Base-by-base conservation (phyloP, 2,113 vertebrate species). In the Cryptomyrus ogoouensis region DNA sequence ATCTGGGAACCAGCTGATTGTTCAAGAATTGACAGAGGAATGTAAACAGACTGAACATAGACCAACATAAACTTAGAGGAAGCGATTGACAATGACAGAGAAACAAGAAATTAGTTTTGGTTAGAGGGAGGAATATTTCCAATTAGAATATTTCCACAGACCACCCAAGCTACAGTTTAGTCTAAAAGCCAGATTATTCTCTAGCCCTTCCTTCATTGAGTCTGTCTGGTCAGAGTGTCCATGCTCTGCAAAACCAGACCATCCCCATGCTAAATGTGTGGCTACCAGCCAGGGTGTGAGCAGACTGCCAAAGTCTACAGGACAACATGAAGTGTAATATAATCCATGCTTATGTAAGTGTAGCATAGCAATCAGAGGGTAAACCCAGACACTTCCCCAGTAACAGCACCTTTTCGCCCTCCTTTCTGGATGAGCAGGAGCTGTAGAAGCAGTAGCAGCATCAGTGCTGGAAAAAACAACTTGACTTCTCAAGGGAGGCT, bases 71-170 rank as follows among this genome's bases (percentile, higher is more conserved):
- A 89, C 56, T 12, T 88, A 44, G 46, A 49, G 24, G 70, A 21
- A 85, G 86, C 91, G 91, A 91, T 85, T 70, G 92, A 92, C 13
- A 0, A 90, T 87, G 42, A 24, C 88, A 88, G 52, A 24, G 44
- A 91, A 24, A 88, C 83, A 89, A 89, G 74, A 92, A 91, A 93
- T 90, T 88, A 90, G 50, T 90, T 93, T 84, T 92, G 89, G 88
- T 90, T 86, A 84, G 89, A 24, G 84, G 31, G 88, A 91, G 85
- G 89, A 92, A 90, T 89, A 89, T 90, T 87, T 91, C 94, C 92
- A 95, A 95, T 84, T 84, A 9, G 19, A n/a, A n/a, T n/a, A n/a
- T n/a, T n/a, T n/a, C 58, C 80, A 84, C 88, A 56, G 47, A 6
- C 47, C 42, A 3, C 83, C 50, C 50, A 70, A 70, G n/a, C 10